A percentile compares a stretch with the other conserved stretches of the same genome.
Conservation (phyloP, 2,797 vertebrate species). For the Helostoma temminkii region DNA sequence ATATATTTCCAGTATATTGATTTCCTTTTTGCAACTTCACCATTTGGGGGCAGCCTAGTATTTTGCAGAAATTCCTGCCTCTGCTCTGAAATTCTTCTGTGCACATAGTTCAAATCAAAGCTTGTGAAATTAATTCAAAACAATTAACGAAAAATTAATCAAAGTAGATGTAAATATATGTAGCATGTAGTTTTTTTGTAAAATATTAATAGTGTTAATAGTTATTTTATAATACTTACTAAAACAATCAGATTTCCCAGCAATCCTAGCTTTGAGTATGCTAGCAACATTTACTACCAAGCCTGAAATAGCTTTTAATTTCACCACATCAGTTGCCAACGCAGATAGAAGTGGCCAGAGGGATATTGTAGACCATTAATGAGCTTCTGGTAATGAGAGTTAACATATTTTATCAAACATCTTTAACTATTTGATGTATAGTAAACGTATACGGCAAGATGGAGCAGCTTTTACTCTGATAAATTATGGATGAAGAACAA, state of each 20-base stretch:
- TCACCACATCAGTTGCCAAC: background rate
- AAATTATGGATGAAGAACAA: background rate
- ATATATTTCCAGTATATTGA: background rate
- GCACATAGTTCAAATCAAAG: background rate
- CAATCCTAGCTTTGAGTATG: too few species aligned
- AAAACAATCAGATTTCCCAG: too few species aligned
- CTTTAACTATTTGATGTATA: background rate
- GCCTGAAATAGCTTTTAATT: too few species aligned
- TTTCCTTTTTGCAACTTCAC: slow-evolving; percentile 8
- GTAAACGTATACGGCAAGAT: background rate
- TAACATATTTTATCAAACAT: background rate
- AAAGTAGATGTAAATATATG: too few species aligned
- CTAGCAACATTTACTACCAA: too few species aligned
- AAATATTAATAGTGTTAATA: too few species aligned
- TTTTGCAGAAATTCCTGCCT: slow-evolving; percentile 17
- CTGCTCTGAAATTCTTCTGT: background rate
- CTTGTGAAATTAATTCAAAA: background rate
- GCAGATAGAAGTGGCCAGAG: slow-evolving; percentile 1
- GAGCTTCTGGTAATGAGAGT: slow-evolving; percentile 9
- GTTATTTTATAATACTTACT: too few species aligned
- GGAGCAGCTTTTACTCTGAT: background rate
- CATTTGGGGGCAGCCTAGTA: slow-evolving; percentile 57
- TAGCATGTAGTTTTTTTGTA: too few species aligned
- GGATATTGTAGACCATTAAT: slow-evolving; percentile 4
- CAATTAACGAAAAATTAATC: background rate